These are phyloP conservation scores for Eubucco bourcierii DNA, from an alignment of 2,113 vertebrate species.

Conservation along the genomic window DNA sequence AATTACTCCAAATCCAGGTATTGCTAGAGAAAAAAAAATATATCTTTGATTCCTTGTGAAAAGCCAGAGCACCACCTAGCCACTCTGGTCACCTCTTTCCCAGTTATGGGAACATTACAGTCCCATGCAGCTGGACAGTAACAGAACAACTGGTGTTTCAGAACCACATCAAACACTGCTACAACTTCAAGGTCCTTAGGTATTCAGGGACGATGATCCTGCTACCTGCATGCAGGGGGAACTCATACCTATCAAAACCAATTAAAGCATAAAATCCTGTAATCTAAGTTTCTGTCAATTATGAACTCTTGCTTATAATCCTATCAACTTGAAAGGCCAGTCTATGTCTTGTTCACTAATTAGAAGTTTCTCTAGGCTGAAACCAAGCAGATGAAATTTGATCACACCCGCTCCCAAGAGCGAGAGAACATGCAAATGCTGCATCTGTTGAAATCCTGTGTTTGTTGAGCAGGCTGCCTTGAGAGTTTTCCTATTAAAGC, in stretches of 20 bases:
- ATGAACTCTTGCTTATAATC: neutral
- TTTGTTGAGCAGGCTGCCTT: neutral
- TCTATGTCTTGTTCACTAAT: neutral
- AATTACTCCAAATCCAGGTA: neutral
- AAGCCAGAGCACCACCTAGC: neutral
- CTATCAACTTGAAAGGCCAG: neutral
- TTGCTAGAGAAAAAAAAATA: neutral
- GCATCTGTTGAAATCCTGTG: constrained; percentile 45
- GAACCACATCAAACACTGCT: neutral
- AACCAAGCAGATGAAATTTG: constrained; percentile 28
- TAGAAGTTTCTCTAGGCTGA: constrained; percentile 8
- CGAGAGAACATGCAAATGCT: constrained; percentile 53
- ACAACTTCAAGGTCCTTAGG: neutral
- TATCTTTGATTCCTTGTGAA: neutral
- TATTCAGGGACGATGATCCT: neutral
- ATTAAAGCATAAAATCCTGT: neutral
- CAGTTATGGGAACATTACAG: neutral
- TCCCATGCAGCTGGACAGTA: neutral
- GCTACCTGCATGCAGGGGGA: neutral
- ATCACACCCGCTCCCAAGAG: constrained; percentile 45
- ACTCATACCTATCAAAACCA: neutral
- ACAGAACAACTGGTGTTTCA: neutral
- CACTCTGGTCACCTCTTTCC: neutral
- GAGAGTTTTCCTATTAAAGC: neutral
- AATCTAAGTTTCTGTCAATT: neutral